Evolutionary conservation across 2,113 vertebrate genomes (phyloP), one percentile per base, ranked within the genome.

Genomic region (Laticauda colubrina): DNA sequence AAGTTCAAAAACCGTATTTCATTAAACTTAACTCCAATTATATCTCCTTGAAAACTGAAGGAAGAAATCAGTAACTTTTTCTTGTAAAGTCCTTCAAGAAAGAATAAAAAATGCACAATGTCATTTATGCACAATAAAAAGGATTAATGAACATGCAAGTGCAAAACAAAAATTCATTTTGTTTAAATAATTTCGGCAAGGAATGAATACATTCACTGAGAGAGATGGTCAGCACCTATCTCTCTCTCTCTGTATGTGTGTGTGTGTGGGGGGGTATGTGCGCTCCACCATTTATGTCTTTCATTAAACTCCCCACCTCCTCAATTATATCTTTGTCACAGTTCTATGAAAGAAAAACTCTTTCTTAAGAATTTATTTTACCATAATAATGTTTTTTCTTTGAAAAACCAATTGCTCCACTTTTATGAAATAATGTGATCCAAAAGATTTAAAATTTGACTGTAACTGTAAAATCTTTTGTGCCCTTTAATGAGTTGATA

Each of bases 11-110:
- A 98, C 98, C 98, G 98, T 98, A 97, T 97, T 97, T 97, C 98
- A 98, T 98, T 98, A 98, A 98, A 98, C 98, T 98, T 98, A 98
- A 98, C 98, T 98, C 98, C 97, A 98, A 98, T 98, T 98, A 98
- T 98, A 98, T 98, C 97, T 98, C 97, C 97, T 81, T 91, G 97
- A 97, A 98, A 98, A 98, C 96, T 97, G 97, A 97, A 97, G 97
- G 91, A 97, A 97, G 95, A 96, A 96, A 97, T 94, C 14, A 90
- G 95, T 97, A 97, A 98, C 97, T 97, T 98, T 97, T 97, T 98
- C 97, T 95, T 96, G 95, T 96, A 97, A 96, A 95, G 96, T 96
- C 96, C 75, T 95, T 29, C 95, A 91, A 94, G 96, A 97, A 96
- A 96, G 97, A 96, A 96, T 18, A 89, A 61, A 90, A 51, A 85